Conservation (phyloP, 2,888 invertebrate species). For the Netelia fuscicornis region DNA sequence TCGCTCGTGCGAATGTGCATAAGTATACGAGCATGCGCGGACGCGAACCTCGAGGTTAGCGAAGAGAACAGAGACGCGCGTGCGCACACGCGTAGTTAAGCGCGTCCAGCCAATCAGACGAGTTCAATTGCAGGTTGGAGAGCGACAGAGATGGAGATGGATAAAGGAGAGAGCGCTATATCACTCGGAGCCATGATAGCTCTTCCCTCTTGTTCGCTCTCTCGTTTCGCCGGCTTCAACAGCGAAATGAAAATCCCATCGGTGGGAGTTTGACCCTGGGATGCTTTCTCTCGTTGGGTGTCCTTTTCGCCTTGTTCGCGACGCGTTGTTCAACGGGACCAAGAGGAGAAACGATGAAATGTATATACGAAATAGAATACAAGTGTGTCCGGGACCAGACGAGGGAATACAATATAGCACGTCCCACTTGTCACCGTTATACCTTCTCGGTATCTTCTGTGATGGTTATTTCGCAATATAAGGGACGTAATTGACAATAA, state of each 20-base stretch:
- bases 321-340: background rate
- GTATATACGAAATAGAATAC: conserved; percentile 10
- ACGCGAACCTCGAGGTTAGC: background rate
- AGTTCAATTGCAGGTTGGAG: background rate
- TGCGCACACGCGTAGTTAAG: too few species aligned
- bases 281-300: conserved; percentile 37
- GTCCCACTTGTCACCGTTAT: background rate
- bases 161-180: conserved; percentile 21
- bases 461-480: conserved; percentile 41
- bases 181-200: conserved; percentile 45
- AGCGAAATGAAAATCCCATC: conserved; percentile 60
- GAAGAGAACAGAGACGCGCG: too few species aligned
- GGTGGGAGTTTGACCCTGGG: conserved; percentile 45
- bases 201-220: conserved; percentile 39
- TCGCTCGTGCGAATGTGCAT: background rate
- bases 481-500: conserved; percentile 58
- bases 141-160: background rate
- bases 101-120: background rate
- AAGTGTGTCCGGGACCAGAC: conserved; percentile 27
- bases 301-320: conserved; percentile 16
- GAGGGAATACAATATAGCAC: conserved; percentile 25
- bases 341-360: conserved; percentile 26
- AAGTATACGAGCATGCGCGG: background rate
- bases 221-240: conserved; percentile 43
- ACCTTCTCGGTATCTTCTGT: conserved; percentile 15